These are phyloP conservation scores for Trachelus stipa DNA, from an alignment of 2,888 invertebrate genomes.

Conservation along the genomic window DNA sequence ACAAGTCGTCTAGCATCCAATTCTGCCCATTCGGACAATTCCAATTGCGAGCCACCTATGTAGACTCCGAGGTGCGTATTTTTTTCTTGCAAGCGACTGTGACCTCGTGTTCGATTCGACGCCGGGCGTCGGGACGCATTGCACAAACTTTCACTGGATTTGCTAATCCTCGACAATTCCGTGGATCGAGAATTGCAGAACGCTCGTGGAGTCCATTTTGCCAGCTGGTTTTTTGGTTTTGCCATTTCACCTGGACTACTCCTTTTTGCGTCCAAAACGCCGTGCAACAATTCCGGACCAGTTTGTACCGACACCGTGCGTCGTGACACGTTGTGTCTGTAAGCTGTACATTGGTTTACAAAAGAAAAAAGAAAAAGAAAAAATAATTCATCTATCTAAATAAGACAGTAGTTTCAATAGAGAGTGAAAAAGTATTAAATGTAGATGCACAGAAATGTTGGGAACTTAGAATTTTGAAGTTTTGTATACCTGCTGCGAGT, in stretches of 20 bases:
- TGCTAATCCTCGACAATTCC: not conserved
- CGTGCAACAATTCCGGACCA: slow-evolving; percentile 39
- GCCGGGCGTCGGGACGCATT: not conserved
- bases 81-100: not conserved
- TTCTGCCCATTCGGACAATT: slow-evolving; percentile 17
- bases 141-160: slow-evolving; percentile 9
- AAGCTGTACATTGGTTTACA: not conserved
- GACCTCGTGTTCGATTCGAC: not conserved
- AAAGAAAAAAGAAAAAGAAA: not conserved
- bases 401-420: not conserved
- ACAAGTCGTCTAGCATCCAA: slow-evolving; percentile 15
- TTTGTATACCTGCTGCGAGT: not conserved
- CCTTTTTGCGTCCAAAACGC: not conserved
- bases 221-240: not conserved
- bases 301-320: slow-evolving; percentile 48
- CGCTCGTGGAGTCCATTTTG: not conserved
- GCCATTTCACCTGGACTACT: not conserved
- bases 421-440: not conserved
- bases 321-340: slow-evolving; percentile 31
- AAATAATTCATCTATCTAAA: not conserved
- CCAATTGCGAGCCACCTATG: slow-evolving; percentile 6
- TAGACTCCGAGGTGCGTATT: not conserved
- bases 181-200: not conserved
- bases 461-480: not conserved
- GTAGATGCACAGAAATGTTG: not conserved